Base-by-base conservation (phyloP, 2,113 vertebrate genomes). In the Oryzias woworae region DNA sequence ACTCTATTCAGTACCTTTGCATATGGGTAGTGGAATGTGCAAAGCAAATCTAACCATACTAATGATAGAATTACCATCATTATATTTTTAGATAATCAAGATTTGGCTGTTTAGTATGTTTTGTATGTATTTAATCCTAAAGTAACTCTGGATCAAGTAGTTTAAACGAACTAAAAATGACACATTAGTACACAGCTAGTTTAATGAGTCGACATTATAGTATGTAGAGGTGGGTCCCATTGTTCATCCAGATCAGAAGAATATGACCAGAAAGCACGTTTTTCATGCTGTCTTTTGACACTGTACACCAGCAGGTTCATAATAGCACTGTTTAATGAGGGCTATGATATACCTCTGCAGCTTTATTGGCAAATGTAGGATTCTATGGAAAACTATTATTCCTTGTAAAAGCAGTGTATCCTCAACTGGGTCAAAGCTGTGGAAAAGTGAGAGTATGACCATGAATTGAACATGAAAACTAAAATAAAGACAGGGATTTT, bases 271-370 rank as follows among this genome's bases (percentile, higher is more conserved):
- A 24, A 44, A 73, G 78, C 43, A 62, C 28, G 45, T 86, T 85
- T 73, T 77, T 85, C 81, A 85, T 83, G 58, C 73, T 80, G 74
- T 77, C 81, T 75, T 24, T 62, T 76, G 71, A 70, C 62, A 49
- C 71, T 69, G 75, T 81, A 73, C 83, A 81, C 68, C 80, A 84
- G 85, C 80, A 81, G 78, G 71, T 78, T 79, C 71, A 74, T 87
- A 84, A 90, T 84, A 71, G 85, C 78, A 52, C 61, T 70, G 58
- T 78, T 84, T 90, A 90, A 89, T 87, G 83, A 88, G 85, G 78
- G 78, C 73, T 73, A 71, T 88, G 85, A 90, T 87, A 82, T 86
- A 90, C 85, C 76, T 78, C 69, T 10, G 51, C 77, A 66, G 80
- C 65, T 81, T 80, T 87, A 89, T 83, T 85, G 85, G 80, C 68